Evolutionary conservation across 2,797 vertebrate species (phyloP), one percentile per base, ranked within the genome.

Genomic region (Picus viridis): DNA sequence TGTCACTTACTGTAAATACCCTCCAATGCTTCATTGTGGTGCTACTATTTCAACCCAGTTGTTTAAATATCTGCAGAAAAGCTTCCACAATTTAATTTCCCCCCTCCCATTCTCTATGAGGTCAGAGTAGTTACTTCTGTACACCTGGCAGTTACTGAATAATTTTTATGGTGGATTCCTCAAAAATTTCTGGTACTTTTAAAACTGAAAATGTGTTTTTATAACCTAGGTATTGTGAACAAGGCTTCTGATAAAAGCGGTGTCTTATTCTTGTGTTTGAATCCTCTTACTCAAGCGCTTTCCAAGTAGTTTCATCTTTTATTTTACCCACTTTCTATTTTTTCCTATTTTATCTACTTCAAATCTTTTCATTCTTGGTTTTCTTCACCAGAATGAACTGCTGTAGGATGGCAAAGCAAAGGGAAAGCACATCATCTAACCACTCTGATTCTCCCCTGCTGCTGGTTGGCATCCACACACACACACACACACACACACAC

Each of bases 381-480:
- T 92, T 71, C 45, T 88, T 83, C 68, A 73, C 12, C 10, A 36
- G 53, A 29, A 32, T 59, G 68, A 29, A 58, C 58, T 88, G 43
- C 79, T 91, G 27, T 53, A 86, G 85, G 41, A 70, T 71, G 53
- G 68, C 61, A 88, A 83, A 89, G 70, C 91, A 93, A 64, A 92
- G 82, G 86, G 83, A 90, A 79, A 62, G 68, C 83, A 41, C 59
- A 77, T 62, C 7, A n/a, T 88, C 77, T 69, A 92, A 86, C 80
- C 23, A 51, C 64, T 91, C 43, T 86, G 63, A 88, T 88, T 88
- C 51, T 96, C 94, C 86, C 92, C 92, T 94, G 92, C 95, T 96
- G 92, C 83, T 96, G 81, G 81, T 91, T 94, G 90, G 91, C 95
- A 94, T 88, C 65, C 74, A 56, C 32, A 65, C 39, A 12, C 39